Conservation (phyloP, 1,140 invertebrate species). For the Hypothenemus hampei region DNA sequence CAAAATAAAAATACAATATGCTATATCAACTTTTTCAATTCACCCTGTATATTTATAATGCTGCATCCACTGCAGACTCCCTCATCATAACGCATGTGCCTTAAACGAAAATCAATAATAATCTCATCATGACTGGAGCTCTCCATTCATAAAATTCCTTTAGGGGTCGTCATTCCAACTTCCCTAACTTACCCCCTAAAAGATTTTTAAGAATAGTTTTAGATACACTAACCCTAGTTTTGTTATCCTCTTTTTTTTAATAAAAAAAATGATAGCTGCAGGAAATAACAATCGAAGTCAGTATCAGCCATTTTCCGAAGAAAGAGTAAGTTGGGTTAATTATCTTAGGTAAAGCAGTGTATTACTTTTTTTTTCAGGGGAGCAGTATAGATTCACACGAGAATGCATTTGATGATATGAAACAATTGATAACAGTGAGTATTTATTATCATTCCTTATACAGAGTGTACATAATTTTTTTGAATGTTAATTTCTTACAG, state of each 20-base stretch:
- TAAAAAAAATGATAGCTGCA: too few species aligned
- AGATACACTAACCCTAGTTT: neutral
- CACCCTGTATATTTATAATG: too few species aligned
- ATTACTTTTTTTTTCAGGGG: conserved; percentile 38
- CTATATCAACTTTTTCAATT: too few species aligned
- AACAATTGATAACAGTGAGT: conserved; percentile 52
- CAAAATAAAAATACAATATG: too few species aligned
- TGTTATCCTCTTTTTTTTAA: too few species aligned
- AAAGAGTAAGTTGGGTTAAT: conserved; percentile 25
- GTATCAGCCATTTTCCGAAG: conserved; percentile 29
- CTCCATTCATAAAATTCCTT: conserved; percentile 25
- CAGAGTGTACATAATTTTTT: neutral
- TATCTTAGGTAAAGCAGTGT: neutral
- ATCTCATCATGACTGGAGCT: neutral
- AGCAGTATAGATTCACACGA: conserved; percentile 53
- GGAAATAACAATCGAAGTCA: conserved; percentile 20
- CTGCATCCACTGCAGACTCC: neutral
- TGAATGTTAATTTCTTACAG: conserved; percentile 29
- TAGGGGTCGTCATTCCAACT: neutral
- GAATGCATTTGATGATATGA: conserved; percentile 54
- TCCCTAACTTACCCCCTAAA: neutral
- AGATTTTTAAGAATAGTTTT: neutral
- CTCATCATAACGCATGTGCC: conserved; percentile 9
- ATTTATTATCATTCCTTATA: conserved; percentile 1
- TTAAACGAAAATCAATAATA: conserved; percentile 17